A percentile compares a stretch with the other conserved stretches of the same genome.
These are phyloP conservation scores for Girardia tigrina DNA, from an alignment of 2,888 invertebrate genomes.

Conservation along the genomic window DNA sequence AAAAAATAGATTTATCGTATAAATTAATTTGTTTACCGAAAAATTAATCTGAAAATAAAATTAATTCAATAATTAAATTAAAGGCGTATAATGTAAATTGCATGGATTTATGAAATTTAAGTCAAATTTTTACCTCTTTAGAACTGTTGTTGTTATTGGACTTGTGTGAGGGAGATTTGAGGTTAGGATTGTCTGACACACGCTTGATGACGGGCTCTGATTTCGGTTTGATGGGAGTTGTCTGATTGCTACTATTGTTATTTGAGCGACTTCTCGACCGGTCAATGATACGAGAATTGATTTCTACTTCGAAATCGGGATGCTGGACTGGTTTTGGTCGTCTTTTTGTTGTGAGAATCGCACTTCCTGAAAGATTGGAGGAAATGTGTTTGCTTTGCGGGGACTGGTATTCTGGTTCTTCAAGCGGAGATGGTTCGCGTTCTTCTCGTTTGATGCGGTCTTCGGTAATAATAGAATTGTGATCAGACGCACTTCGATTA, in stretches of 20 bases:
- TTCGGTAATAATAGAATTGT: not conserved
- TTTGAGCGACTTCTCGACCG: not conserved
- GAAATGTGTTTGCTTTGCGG: not conserved
- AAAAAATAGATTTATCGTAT: no score
- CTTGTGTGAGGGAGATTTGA: slow-evolving; percentile 9
- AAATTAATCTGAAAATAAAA: no score
- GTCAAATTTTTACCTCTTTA: slow-evolving; percentile 7
- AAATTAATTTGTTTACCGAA: no score
- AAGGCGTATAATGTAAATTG: no score
- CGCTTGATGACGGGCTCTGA: not conserved
- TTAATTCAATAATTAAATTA: no score
- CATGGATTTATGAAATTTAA: no score
- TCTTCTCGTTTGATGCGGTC: not conserved
- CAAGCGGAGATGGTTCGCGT: not conserved
- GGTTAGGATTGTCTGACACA: not conserved
- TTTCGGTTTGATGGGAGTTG: not conserved
- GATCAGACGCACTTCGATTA: not conserved
- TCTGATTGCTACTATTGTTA: no score
- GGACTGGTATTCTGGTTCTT: not conserved
- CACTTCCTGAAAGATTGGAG: not conserved
- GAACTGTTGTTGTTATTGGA: not conserved
- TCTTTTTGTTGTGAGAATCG: not conserved
- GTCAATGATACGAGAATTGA: not conserved
- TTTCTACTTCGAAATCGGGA: not conserved
- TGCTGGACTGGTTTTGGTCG: not conserved